Evolutionary conservation across 2,888 invertebrate genomes (phyloP).

Genomic region (Eulithis testata): DNA sequence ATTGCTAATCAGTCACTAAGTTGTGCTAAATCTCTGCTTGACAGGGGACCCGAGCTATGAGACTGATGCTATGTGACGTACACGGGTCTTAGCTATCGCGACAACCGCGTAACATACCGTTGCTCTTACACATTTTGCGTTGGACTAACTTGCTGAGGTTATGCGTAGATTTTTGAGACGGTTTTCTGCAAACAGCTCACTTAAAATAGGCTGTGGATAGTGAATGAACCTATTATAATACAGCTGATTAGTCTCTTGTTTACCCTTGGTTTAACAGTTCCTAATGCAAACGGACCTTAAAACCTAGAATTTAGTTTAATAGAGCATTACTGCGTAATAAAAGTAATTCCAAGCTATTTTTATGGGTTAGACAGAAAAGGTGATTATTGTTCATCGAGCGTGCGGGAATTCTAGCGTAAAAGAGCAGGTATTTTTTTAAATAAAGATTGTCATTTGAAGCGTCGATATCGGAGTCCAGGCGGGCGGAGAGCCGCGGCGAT

Average conservation of each 20-base stretch:
- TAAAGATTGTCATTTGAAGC: conserved; percentile 76
- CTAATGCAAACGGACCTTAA: background rate
- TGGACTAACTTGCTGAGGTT: too few relatives aligned
- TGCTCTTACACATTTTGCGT: background rate
- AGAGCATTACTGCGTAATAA: conserved; percentile 52
- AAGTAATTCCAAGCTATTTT: conserved; percentile 65
- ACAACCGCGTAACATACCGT: conserved; percentile 41
- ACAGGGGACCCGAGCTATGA: conserved; percentile 62
- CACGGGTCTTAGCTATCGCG: conserved; percentile 64
- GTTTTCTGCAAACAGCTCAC: too few relatives aligned
- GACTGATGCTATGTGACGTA: conserved; percentile 76
- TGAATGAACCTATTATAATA: too few relatives aligned
- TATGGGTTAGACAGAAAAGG: conserved; percentile 65
- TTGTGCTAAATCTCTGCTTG: conserved; percentile 78
- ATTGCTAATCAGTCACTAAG: conserved; percentile 84
- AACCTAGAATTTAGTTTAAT: conserved; percentile 9
- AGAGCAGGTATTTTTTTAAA: conserved; percentile 77
- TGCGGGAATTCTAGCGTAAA: conserved; percentile 71
- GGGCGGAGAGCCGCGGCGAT: conserved; percentile 62
- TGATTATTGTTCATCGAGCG: conserved; percentile 67
- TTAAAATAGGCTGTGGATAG: too few relatives aligned
- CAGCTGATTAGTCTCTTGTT: too few relatives aligned
- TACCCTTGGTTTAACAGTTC: background rate
- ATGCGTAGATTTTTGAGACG: background rate
- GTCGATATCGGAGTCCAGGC: conserved; percentile 68